Base-by-base conservation (phyloP, 2,797 vertebrate species). In the Spheniscus humboldti region DNA sequence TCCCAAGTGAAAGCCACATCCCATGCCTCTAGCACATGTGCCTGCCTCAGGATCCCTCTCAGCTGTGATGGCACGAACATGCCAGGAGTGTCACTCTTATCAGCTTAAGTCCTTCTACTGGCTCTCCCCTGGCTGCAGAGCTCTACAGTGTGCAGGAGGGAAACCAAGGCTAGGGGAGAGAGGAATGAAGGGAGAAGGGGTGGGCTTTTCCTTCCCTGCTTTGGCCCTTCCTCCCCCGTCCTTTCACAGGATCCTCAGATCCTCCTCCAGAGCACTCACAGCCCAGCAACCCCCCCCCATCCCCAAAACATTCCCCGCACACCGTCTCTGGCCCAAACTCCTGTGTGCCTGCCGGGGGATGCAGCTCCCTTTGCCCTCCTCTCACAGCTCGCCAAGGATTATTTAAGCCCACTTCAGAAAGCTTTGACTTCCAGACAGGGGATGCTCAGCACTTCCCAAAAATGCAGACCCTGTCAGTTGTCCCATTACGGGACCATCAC, bases 301-400 rank as follows among this genome's bases (percentile, higher is more conserved):
- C 27, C 39, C 13, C 24, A 73, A 17, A 76, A 33, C 2, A 1
- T 1, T 4, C 10, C 13, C 52, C 31, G 7, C 11, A 5, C 52
- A 35, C 13, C 33, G 1, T 2, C 67, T 50, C 45, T 35, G 14
- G 8, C 25, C 39, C 0, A 0, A 18, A 2, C 19, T 35, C 2
- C 37, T 7, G 3, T 2, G 17, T 0, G 2, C 15, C 23, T 35
- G 14, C 48, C 62, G 15, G 33, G 7, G 7, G 11, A 27, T 1
- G 0, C 28, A 66, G 31, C 11, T 33, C 33, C 56, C 30, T 39
- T 43, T 31, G 1, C 55, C 14, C 11, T 52, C 23, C 55, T 33
- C 37, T 18, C 22, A 28, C 50, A 19, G 33, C n/a, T 59, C 4
- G 0, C 17, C 31, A 43, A 71, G 30, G 35, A 12, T 23, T 33